A percentile compares a stretch with the other conserved stretches of the same genome.
phyloP scores from a whole-genome alignment of 2,888 invertebrate genomes.

The Hydrotaea cyrtoneurina region DNA sequence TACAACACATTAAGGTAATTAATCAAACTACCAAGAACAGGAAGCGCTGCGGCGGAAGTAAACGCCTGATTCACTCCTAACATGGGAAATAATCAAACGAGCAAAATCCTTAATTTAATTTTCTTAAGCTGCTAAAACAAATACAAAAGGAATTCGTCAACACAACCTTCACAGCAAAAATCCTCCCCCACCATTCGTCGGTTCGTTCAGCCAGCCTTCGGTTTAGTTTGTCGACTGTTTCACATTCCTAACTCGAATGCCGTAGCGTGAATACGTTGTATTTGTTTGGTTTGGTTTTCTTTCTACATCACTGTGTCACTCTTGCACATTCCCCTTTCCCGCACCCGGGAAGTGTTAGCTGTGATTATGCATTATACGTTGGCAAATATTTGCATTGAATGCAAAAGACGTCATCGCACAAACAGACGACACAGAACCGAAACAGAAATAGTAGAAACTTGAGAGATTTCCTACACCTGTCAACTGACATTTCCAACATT shows the following conservation, averaged over 20 bases:
- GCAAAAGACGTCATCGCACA: conserved; percentile 17
- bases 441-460: background rate
- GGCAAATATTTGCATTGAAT: conserved; percentile 53
- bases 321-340: background rate
- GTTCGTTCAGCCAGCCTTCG: background rate
- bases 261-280: background rate
- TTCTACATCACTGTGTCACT: background rate
- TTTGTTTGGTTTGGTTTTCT: background rate
- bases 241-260: background rate
- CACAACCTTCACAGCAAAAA: background rate
- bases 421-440: conserved; percentile 7
- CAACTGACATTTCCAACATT: conserved; percentile 56
- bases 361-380: conserved; percentile 17
- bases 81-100: conserved; percentile 1
- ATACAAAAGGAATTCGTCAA: background rate
- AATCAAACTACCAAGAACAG: conserved; percentile 20
- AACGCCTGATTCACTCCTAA: background rate
- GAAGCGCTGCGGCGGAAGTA: background rate
- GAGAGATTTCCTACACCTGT: conserved; percentile 60
- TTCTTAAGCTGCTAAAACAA: conserved; percentile 12
- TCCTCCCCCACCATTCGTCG: background rate
- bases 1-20: conserved; percentile 11
- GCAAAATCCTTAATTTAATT: conserved; percentile 19
- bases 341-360: background rate
- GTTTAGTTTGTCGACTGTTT: background rate